phyloP scores from a whole-genome alignment of 2,113 vertebrate species.

The Ochotona princeps region DNA sequence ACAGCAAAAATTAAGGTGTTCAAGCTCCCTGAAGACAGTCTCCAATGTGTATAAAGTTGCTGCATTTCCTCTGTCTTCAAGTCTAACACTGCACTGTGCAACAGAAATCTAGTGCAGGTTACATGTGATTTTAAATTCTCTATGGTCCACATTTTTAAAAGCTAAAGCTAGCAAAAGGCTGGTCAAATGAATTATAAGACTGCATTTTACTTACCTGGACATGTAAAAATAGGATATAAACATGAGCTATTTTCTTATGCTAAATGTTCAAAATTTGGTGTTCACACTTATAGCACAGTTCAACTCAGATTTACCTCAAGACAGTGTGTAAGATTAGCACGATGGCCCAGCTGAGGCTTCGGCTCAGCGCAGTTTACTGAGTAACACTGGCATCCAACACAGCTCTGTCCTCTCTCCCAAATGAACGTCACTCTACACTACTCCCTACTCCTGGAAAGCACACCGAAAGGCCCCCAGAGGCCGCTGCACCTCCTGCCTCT shows the following conservation, averaged over 20 bases:
- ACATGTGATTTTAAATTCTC: background rate
- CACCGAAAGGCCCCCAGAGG: background rate
- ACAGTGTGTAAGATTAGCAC: background rate
- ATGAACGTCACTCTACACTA: background rate
- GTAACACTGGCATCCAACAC: background rate
- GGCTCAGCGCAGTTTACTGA: no score
- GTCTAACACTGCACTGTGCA: background rate
- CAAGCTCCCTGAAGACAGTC: background rate
- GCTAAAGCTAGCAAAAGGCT: background rate
- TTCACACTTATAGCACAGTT: background rate
- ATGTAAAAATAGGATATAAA: slow-evolving; percentile 5
- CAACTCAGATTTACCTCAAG: background rate
- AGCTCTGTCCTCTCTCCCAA: background rate
- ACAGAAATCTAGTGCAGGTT: background rate
- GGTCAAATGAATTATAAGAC: background rate
- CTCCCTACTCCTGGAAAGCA: background rate
- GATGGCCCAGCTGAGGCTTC: background rate
- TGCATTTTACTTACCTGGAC: background rate
- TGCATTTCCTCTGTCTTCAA: background rate
- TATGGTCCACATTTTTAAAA: background rate
- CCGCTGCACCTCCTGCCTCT: background rate
- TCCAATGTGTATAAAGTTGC: background rate
- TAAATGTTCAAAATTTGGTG: background rate
- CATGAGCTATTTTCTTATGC: background rate
- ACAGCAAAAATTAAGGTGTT: background rate